These are phyloP conservation scores for Porites lobata DNA, from an alignment of 92 coral and sea anemone genomes.

Conservation along the genomic window DNA sequence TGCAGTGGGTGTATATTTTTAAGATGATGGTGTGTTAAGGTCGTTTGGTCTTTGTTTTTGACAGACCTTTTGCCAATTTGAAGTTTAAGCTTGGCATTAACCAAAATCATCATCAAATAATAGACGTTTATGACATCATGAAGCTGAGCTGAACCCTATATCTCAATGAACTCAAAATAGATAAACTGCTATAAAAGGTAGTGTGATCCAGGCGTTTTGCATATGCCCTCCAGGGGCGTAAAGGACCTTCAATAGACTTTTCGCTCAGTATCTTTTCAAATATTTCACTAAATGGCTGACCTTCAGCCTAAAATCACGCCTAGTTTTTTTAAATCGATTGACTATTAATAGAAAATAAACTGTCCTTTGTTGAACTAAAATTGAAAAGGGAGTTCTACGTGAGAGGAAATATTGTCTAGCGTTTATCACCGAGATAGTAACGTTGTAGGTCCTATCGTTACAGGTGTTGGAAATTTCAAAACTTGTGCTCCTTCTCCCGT, in stretches of 20 bases:
- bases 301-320: constrained; percentile 52
- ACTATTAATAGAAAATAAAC: constrained; percentile 80
- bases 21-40: no score
- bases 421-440: constrained; percentile 52
- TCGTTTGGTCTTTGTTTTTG: no score
- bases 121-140: no score
- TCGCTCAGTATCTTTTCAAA: neutral
- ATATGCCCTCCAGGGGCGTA: no score
- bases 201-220: no score
- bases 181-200: no score
- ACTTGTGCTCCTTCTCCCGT: constrained; percentile 56
- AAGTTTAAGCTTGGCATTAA: no score
- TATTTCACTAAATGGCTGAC: constrained; percentile 25
- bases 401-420: constrained; percentile 56
- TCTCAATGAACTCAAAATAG: no score
- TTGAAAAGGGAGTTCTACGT: constrained; percentile 67
- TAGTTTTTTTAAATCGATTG: constrained; percentile 57
- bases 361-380: constrained; percentile 67
- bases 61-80: no score
- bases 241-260: neutral
- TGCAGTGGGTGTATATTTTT: no score
- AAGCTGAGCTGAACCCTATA: no score
- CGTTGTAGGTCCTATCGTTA: constrained; percentile 62
- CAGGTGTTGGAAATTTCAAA: constrained; percentile 86
- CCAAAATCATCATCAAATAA: no score